phyloP scores from a whole-genome alignment of 2,797 vertebrate genomes.

The Rhabdomys pumilio region DNA sequence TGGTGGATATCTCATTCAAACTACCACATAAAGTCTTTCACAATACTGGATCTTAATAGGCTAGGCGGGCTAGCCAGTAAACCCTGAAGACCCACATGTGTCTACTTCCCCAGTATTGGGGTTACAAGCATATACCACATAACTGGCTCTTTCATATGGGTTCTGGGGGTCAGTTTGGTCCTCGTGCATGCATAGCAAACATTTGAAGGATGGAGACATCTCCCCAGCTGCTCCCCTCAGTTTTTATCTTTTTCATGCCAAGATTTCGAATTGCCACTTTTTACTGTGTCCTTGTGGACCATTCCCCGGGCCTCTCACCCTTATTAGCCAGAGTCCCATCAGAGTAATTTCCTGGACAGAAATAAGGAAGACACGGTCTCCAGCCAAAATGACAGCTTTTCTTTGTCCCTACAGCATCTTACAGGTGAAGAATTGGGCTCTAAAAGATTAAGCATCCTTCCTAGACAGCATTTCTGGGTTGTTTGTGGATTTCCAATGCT shows the following conservation, averaged over 20 bases:
- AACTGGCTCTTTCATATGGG: background rate
- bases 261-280: rapidly evolving
- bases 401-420: background rate
- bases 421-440: background rate
- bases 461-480: background rate
- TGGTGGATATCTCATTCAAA: background rate
- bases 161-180: background rate
- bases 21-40: background rate
- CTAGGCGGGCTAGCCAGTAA: background rate
- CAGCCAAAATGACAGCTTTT: background rate
- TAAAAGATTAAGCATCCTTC: background rate
- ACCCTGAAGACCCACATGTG: background rate
- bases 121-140: background rate
- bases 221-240: background rate
- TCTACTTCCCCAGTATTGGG: background rate
- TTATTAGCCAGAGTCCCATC: background rate
- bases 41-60: background rate
- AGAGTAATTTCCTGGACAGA: background rate
- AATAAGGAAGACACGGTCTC: background rate
- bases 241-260: background rate
- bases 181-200: background rate
- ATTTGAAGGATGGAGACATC: background rate
- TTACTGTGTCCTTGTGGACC: background rate
- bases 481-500: background rate
- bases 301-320: background rate